phyloP scores from a whole-genome alignment of 1,140 invertebrate species.

The Matsumurasca onukii region DNA sequence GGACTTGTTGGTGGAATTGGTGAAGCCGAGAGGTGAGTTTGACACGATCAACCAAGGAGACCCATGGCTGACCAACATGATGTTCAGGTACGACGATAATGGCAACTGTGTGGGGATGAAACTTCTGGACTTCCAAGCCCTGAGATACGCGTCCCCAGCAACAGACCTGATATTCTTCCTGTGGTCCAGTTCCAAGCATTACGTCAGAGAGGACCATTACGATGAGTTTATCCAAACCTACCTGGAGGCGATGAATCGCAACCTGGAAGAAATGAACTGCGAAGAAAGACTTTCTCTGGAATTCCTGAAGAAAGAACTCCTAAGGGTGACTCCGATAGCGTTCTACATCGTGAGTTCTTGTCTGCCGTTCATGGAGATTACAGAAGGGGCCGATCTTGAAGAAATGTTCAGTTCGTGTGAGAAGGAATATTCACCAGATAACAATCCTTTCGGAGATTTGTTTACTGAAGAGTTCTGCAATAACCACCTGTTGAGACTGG shows the following conservation, averaged over 20 bases:
- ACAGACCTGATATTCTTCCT: conserved; percentile 60
- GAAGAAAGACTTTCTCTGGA: background rate
- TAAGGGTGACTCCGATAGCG: conserved; percentile 1
- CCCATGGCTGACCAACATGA: conserved; percentile 65
- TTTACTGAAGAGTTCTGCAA: background rate
- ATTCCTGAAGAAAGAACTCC: background rate
- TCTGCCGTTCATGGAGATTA: background rate
- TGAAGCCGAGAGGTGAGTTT: conserved; percentile 44
- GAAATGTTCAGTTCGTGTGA: background rate
- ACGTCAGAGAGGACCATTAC: background rate
- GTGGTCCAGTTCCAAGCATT: conserved; percentile 50
- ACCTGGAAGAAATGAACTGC: conserved; percentile 1
- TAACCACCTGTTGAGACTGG: background rate
- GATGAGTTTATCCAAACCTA: conserved; percentile 3
- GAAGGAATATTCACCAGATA: background rate
- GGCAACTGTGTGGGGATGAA: conserved; percentile 52
- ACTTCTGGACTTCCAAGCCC: conserved; percentile 64
- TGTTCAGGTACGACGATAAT: conserved; percentile 57
- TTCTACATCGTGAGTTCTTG: background rate
- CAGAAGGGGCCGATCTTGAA: background rate
- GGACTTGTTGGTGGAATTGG: background rate
- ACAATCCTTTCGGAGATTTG: background rate
- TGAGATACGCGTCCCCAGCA: conserved; percentile 52
- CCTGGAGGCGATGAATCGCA: background rate
- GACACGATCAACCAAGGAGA: conserved; percentile 65